A percentile compares a stretch with the other conserved stretches of the same genome.
phyloP scores from a whole-genome alignment of 2,113 vertebrate genomes.

The Ceyx margarethae region DNA sequence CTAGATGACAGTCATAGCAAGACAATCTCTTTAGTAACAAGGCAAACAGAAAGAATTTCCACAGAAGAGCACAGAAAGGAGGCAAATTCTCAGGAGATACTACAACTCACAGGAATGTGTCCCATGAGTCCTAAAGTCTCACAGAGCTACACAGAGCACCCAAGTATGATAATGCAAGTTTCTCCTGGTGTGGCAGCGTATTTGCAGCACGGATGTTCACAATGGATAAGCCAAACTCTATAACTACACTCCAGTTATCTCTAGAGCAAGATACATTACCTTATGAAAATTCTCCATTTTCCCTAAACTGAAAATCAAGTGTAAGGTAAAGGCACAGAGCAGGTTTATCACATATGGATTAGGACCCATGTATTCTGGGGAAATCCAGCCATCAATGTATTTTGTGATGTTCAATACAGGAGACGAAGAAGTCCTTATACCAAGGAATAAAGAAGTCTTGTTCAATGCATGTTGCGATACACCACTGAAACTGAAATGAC shows the following conservation, averaged over 20 bases:
- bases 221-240: not conserved
- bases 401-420: not conserved
- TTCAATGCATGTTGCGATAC: not conserved
- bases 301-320: not conserved
- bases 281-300: not conserved
- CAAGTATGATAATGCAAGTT: not conserved
- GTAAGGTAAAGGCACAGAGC: not conserved
- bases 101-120: not conserved
- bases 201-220: not conserved
- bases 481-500: not conserved
- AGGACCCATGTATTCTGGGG: not conserved
- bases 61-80: not conserved
- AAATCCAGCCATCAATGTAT: not conserved
- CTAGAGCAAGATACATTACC: not conserved
- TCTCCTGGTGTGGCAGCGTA: accelerated
- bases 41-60: not conserved
- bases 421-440: not conserved
- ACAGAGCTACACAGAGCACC: not conserved
- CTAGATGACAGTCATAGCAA: not conserved
- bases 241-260: not conserved
- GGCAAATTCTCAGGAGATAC: not conserved
- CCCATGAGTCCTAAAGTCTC: not conserved
- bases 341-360: not conserved
- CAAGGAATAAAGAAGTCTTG: not conserved
- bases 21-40: not conserved